Conservation (phyloP, 2,113 vertebrate genomes). For the Myotis lucifugus region DNA sequence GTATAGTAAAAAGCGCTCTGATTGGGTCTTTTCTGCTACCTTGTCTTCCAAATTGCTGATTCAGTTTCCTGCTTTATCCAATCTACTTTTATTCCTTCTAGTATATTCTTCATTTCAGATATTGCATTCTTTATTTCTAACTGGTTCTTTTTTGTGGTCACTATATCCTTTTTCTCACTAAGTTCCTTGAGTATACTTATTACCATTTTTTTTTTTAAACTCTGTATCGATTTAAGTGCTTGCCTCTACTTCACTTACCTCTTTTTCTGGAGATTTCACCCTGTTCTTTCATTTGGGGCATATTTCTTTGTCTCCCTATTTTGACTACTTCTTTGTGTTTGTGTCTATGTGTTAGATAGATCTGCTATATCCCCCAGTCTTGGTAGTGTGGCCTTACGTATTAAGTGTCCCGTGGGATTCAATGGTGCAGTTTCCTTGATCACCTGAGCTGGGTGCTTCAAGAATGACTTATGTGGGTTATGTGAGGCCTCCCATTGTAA, state of each 20-base stretch:
- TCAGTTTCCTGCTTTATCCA: no score
- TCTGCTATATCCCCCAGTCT: background rate
- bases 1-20: background rate
- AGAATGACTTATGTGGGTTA: background rate
- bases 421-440: background rate
- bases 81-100: no score
- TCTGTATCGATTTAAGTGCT: background rate
- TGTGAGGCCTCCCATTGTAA: background rate
- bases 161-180: background rate
- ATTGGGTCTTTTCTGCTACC: no score
- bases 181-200: background rate
- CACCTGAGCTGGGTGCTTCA: background rate
- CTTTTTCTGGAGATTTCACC: no score
- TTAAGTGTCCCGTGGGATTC: background rate
- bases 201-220: background rate
- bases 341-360: background rate
- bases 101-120: no score
- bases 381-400: background rate
- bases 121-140: no score
- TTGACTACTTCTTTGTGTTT: no score
- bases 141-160: no score
- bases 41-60: no score
- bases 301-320: no score
- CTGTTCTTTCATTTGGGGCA: no score
- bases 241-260: no score